Conservation (phyloP, 2,888 invertebrate species). For the Tridacna crocea region DNA sequence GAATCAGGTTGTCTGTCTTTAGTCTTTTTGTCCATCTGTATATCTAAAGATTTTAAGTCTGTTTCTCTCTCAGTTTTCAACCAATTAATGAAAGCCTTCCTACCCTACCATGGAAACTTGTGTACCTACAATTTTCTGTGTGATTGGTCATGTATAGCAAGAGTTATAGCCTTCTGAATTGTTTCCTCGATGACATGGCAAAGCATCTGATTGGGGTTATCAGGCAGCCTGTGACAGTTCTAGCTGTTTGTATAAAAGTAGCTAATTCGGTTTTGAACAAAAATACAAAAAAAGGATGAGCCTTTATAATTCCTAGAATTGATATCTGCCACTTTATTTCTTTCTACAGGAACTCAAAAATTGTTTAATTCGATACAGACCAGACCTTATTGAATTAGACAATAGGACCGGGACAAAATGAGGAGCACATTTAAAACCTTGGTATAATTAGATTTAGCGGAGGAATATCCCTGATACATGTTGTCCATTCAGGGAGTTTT, state of each 20-base stretch:
- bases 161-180: no score
- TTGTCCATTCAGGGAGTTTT: constrained; percentile 29
- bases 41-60: no score
- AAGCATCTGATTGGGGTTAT: no score
- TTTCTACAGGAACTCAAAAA: constrained; percentile 16
- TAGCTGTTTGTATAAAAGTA: not conserved
- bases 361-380: constrained; percentile 16
- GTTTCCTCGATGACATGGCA: no score
- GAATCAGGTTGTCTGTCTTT: no score
- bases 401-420: constrained; percentile 21
- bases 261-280: not conserved
- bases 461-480: constrained; percentile 37
- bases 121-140: no score
- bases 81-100: no score
- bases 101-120: no score
- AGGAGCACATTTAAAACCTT: constrained; percentile 39
- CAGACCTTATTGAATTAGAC: constrained; percentile 21
- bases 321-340: constrained; percentile 13
- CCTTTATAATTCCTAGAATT: constrained; percentile 16
- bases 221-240: no score
- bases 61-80: no score
- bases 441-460: constrained; percentile 44
- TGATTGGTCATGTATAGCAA: no score
- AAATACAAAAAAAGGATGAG: not conserved
- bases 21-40: no score